These are phyloP conservation scores for Eupithecia vulgata DNA, from an alignment of 2,888 invertebrate species.

Conservation along the genomic window DNA sequence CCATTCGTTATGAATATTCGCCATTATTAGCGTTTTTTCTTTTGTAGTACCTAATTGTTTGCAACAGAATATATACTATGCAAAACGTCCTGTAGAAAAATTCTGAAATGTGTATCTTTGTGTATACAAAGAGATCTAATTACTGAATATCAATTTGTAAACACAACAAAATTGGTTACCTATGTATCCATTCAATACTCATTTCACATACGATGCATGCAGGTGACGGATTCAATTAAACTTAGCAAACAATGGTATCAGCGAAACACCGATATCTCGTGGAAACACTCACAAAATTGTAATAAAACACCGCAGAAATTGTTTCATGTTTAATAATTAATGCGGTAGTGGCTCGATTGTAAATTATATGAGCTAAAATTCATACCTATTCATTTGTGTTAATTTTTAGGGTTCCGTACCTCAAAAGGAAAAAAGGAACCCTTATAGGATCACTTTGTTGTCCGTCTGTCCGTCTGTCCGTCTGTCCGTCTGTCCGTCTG, in stretches of 20 bases:
- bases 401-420: too few species aligned
- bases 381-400: background rate
- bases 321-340: constrained; percentile 1
- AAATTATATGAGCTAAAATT: background rate
- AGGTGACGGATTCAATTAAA: constrained; percentile 39
- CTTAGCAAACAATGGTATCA: constrained; percentile 25
- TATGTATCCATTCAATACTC: background rate
- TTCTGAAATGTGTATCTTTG: background rate
- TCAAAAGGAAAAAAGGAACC: too few species aligned
- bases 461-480: too few species aligned
- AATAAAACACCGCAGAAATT: background rate
- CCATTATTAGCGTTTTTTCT: background rate
- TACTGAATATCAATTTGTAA: background rate
- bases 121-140: background rate
- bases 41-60: too few species aligned
- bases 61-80: background rate
- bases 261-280: constrained; percentile 16
- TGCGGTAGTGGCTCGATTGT: background rate
- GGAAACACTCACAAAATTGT: constrained; percentile 2
- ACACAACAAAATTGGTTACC: background rate
- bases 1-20: too few species aligned
- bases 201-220: constrained; percentile 23
- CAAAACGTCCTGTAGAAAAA: background rate
- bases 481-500: too few species aligned
- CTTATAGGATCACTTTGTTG: too few species aligned